phyloP scores from a whole-genome alignment of 2,113 vertebrate species.

The Deroptyus accipitrinus region DNA sequence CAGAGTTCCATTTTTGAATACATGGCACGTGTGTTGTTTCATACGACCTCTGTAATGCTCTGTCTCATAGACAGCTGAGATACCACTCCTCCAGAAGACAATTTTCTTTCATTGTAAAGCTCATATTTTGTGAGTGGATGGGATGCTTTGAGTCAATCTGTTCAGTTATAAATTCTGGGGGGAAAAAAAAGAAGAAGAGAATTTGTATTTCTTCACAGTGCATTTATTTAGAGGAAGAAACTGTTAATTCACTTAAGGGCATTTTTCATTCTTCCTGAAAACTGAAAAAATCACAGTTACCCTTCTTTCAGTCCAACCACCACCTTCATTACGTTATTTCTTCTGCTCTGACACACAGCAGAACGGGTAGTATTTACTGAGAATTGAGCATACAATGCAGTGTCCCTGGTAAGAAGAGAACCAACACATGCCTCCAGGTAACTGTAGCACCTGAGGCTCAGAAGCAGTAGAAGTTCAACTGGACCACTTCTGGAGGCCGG shows the following conservation, averaged over 20 bases:
- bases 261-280: not conserved
- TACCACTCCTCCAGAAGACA: not conserved
- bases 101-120: not conserved
- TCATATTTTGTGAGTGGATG: not conserved
- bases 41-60: not conserved
- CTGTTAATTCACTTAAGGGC: not conserved
- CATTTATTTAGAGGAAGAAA: not conserved
- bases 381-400: rapidly evolving
- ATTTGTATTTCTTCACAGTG: not conserved
- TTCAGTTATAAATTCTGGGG: not conserved
- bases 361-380: not conserved
- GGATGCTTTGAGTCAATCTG: not conserved
- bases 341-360: not conserved
- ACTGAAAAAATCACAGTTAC: not conserved
- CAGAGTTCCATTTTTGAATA: not conserved
- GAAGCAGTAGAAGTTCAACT: not conserved
- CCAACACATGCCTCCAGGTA: not conserved
- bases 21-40: not conserved
- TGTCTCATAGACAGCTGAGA: not conserved
- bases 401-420: not conserved
- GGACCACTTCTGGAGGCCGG: not conserved
- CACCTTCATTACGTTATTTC: not conserved
- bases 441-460: not conserved
- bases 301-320: not conserved
- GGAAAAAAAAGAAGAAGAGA: rapidly evolving